Percentiles rank a stretch among this genome's conserved stretches.
These are phyloP conservation scores for Frankliniella fusca DNA, from an alignment of 2,888 invertebrate genomes.

Conservation along the genomic window DNA sequence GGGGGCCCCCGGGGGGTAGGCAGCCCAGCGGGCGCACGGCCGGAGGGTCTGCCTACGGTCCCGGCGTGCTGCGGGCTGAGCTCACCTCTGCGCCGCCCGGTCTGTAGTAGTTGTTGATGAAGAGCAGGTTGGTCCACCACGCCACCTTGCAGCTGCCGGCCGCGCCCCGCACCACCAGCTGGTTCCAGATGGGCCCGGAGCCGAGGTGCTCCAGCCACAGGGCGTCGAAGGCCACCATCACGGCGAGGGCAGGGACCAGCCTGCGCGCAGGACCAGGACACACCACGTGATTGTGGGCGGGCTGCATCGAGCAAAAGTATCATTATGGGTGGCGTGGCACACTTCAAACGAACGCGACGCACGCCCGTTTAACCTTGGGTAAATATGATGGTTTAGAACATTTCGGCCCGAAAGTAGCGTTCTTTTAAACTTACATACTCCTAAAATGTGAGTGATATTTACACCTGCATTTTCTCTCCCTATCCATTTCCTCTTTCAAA, in stretches of 20 bases:
- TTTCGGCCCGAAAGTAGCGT: no score
- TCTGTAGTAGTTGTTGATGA: slow-evolving; percentile 67
- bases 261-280: not conserved
- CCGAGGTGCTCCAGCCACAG: slow-evolving; percentile 44
- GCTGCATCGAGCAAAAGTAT: no score
- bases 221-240: not conserved
- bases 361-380: no score
- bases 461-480: not conserved
- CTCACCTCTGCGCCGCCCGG: slow-evolving; percentile 48
- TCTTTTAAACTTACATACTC: no score
- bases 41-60: not conserved
- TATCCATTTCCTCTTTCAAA: not conserved
- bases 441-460: not conserved
- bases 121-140: slow-evolving; percentile 66
- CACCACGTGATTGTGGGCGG: no score
- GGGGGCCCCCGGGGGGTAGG: not conserved
- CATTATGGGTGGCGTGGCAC: no score
- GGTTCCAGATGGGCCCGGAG: slow-evolving; percentile 62
- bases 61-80: not conserved
- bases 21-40: not conserved
- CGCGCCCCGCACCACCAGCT: slow-evolving; percentile 61
- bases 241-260: not conserved
- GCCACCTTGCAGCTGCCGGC: slow-evolving; percentile 61
- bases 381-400: no score
- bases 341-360: no score